A percentile compares a stretch with the other conserved stretches of the same genome.
phyloP scores from a whole-genome alignment of 2,797 vertebrate genomes.

The Sebastes alutus region DNA sequence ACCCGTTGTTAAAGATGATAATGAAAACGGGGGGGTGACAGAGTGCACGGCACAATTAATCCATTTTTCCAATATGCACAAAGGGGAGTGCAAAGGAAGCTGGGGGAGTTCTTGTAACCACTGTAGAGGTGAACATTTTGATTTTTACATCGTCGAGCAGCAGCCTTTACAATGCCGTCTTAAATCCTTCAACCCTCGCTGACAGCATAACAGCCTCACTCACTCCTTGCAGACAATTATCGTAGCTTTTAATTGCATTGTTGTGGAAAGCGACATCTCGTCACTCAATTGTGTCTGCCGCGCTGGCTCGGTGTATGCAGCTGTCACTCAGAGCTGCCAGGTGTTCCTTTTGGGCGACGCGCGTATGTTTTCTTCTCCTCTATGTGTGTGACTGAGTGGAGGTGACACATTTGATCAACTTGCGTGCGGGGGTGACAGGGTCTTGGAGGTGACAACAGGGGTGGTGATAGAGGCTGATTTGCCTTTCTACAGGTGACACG shows the following conservation, averaged over 20 bases:
- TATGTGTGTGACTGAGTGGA: slow-evolving; percentile 13
- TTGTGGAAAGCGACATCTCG: slow-evolving; percentile 56
- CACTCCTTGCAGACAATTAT: slow-evolving; percentile 57
- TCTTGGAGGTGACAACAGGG: slow-evolving; percentile 40
- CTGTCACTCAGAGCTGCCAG: slow-evolving; percentile 67
- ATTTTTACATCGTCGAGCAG: slow-evolving; percentile 44
- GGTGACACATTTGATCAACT: slow-evolving; percentile 61
- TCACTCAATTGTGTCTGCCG: slow-evolving; percentile 51
- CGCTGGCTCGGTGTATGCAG: slow-evolving; percentile 10
- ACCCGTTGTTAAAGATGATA: slow-evolving; percentile 68
- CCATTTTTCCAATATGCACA: slow-evolving; percentile 47
- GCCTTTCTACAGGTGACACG: slow-evolving; percentile 55
- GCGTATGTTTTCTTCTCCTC: background rate
- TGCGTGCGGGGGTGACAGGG: slow-evolving; percentile 12
- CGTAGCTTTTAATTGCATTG: slow-evolving; percentile 74
- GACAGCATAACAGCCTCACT: slow-evolving; percentile 67
- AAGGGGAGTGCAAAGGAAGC: background rate
- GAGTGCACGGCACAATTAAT: slow-evolving; percentile 46
- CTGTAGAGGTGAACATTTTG: slow-evolving; percentile 21
- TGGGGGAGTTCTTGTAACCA: slow-evolving; percentile 15
- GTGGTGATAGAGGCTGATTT: slow-evolving; percentile 43
- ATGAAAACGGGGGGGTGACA: slow-evolving; percentile 48
- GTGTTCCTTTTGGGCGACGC: slow-evolving; percentile 9
- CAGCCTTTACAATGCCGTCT: slow-evolving; percentile 53
- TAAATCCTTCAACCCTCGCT: slow-evolving; percentile 58